phyloP scores from a whole-genome alignment of 2,888 invertebrate species.

The Suillia variegata region DNA sequence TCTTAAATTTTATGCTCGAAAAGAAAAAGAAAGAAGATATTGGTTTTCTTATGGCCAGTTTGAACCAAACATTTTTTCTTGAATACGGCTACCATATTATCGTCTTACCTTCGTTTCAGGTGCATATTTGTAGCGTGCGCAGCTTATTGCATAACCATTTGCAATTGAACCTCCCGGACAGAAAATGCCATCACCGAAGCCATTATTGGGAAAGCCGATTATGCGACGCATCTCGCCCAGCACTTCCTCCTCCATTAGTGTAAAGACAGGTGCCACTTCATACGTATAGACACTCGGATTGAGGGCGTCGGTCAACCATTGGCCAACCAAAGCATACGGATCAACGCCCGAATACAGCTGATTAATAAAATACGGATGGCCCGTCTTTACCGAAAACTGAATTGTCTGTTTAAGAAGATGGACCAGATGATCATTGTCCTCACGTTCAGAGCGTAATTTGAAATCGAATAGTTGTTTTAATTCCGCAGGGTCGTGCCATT shows the following conservation, averaged over 20 bases:
- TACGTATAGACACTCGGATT: conserved; percentile 89
- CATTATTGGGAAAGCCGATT: conserved; percentile 76
- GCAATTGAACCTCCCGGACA: conserved; percentile 90
- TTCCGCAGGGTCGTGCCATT: conserved; percentile 80
- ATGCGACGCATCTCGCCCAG: conserved; percentile 78
- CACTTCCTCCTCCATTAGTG: conserved; percentile 84
- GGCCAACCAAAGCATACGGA: conserved; percentile 82
- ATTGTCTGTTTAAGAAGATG: conserved; percentile 73
- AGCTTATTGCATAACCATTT: conserved; percentile 89
- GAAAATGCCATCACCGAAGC: conserved; percentile 82
- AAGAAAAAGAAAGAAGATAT: too few species aligned
- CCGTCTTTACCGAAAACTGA: conserved; percentile 87
- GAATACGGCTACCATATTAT: too few species aligned
- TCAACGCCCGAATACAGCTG: conserved; percentile 85
- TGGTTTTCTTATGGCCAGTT: too few species aligned
- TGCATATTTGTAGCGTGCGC: conserved; percentile 74
- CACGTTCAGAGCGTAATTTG: conserved; percentile 65
- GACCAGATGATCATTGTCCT: conserved; percentile 72
- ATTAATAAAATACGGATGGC: conserved; percentile 88
- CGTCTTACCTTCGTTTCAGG: conserved; percentile 80
- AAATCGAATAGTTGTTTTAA: conserved; percentile 73
- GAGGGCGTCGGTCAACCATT: conserved; percentile 83
- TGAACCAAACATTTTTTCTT: too few species aligned
- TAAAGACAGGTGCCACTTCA: conserved; percentile 88
- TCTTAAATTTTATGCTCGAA: too few species aligned